A percentile compares a stretch with the other conserved stretches of the same genome.
Conservation (phyloP, 2,888 invertebrate genomes). For the Orchesella flavescens region DNA sequence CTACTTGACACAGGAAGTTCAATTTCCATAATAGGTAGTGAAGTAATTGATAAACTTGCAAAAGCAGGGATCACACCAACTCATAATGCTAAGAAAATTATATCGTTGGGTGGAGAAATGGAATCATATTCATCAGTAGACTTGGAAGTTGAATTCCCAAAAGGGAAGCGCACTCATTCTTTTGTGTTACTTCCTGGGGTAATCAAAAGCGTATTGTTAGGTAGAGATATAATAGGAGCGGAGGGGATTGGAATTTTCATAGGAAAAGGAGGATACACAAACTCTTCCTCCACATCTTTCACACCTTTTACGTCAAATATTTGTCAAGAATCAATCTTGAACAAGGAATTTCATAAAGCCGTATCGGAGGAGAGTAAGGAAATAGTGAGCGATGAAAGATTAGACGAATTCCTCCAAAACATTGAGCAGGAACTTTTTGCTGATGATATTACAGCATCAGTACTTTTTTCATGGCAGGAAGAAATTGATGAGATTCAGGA, state of each 20-base stretch:
- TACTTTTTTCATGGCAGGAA: not conserved
- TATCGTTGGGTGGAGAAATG: not conserved
- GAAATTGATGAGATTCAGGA: conserved; percentile 12
- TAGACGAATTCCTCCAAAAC: not conserved
- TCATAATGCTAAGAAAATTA: not conserved
- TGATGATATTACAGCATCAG: not conserved
- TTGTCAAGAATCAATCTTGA: not conserved
- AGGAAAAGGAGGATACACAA: not conserved
- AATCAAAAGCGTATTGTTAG: not conserved
- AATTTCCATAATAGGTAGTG: conserved; percentile 14
- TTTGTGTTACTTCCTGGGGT: not conserved
- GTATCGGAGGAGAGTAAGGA: not conserved
- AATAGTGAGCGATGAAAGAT: not conserved
- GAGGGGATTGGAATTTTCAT: not conserved
- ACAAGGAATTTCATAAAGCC: not conserved
- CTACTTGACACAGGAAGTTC: conserved; percentile 16
- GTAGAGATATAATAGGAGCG: conserved; percentile 3
- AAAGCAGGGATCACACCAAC: not conserved
- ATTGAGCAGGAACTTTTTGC: not conserved
- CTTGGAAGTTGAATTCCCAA: not conserved
- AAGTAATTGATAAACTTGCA: not conserved
- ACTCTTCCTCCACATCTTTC: not conserved
- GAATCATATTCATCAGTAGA: not conserved
- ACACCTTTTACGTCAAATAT: not conserved
- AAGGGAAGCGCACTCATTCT: not conserved